Evolutionary conservation across 2,797 vertebrate genomes (phyloP).

Genomic region (Sylvilagus floridanus): DNA sequence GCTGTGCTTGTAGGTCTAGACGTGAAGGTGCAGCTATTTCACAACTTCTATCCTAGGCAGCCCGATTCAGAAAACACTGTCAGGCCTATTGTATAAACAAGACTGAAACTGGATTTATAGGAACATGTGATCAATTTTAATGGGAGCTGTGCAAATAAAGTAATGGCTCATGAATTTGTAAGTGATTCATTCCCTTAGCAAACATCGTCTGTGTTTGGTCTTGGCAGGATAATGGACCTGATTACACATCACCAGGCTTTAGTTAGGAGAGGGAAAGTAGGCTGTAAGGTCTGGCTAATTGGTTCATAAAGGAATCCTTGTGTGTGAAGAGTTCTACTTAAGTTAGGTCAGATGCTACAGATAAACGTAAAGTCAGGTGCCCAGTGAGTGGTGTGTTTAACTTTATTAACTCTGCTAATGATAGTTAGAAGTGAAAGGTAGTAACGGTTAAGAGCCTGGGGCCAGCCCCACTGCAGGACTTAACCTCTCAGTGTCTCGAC

Average conservation of each 20-base stretch:
- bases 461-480: fast-evolving
- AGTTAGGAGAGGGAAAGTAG: neutral
- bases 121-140: slow-evolving; percentile 7
- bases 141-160: neutral
- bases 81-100: neutral
- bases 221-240: neutral
- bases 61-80: neutral
- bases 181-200: slow-evolving; percentile 47
- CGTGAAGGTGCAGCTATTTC: neutral
- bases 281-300: neutral
- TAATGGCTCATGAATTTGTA: slow-evolving; percentile 20
- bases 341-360: neutral
- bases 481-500: fast-evolving
- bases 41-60: neutral
- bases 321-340: neutral
- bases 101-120: neutral
- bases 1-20: neutral
- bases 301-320: slow-evolving; percentile 30
- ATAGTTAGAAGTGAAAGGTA: neutral
- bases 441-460: neutral
- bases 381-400: neutral
- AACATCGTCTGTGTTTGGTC: neutral
- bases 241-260: neutral
- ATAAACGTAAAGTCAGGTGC: neutral
- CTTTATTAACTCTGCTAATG: slow-evolving; percentile 24